Percentiles rank a stretch among this genome's conserved stretches.
phyloP scores from a whole-genome alignment of 2,888 invertebrate species.

The Chydorus sphaericus region DNA sequence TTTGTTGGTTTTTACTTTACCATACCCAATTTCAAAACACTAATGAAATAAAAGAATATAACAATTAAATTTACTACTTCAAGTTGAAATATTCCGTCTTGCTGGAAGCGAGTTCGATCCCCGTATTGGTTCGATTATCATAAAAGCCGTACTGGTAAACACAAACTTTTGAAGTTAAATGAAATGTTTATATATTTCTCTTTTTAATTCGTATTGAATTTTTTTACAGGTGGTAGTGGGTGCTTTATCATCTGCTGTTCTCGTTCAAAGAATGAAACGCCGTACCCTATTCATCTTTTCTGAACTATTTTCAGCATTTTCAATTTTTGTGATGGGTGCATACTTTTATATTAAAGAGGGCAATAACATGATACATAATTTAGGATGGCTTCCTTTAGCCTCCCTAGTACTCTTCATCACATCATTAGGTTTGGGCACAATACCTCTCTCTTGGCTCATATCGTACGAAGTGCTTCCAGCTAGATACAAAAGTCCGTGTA shows the following conservation, averaged over 20 bases:
- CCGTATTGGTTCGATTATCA: neutral
- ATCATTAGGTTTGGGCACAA: slow-evolving; percentile 64
- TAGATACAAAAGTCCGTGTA: slow-evolving; percentile 54
- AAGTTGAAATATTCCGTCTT: neutral
- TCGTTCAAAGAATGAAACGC: slow-evolving; percentile 67
- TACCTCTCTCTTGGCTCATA: slow-evolving; percentile 73
- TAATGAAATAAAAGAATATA: no score
- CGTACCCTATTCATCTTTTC: slow-evolving; percentile 61
- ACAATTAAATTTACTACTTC: no score
- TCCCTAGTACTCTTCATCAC: slow-evolving; percentile 60
- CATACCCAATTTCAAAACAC: no score
- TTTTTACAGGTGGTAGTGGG: slow-evolving; percentile 31
- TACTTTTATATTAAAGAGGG: slow-evolving; percentile 47
- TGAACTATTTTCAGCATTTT: slow-evolving; percentile 51
- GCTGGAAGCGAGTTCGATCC: neutral
- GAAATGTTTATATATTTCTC: neutral
- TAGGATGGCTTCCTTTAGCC: slow-evolving; percentile 56
- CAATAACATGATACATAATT: slow-evolving; percentile 19
- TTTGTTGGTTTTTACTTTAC: no score
- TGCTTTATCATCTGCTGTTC: slow-evolving; percentile 33
- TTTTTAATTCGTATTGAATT: neutral
- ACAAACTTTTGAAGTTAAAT: neutral
- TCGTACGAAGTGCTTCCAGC: slow-evolving; percentile 60
- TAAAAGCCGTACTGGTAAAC: neutral
- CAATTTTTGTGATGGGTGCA: slow-evolving; percentile 50